These are phyloP conservation scores for Ametastegia equiseti DNA, from an alignment of 2,888 invertebrate species.

Conservation along the genomic window DNA sequence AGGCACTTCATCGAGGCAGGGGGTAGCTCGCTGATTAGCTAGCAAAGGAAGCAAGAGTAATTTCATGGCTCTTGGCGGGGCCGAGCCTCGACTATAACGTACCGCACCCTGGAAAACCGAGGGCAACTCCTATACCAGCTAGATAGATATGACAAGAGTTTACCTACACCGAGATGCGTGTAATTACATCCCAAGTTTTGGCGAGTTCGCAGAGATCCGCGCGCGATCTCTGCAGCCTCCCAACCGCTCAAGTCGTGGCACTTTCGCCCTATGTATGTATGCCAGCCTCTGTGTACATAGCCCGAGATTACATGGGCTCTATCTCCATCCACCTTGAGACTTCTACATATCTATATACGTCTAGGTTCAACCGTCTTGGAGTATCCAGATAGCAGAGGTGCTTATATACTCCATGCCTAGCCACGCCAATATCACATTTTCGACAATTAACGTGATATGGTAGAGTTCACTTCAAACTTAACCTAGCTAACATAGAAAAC, in stretches of 20 bases:
- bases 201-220: constrained; percentile 60
- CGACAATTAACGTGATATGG: constrained; percentile 15
- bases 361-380: not conserved
- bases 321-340: constrained; percentile 36
- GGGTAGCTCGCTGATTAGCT: constrained; percentile 69
- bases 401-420: not conserved
- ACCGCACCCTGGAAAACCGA: constrained; percentile 7
- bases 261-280: not conserved
- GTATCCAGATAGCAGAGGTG: not conserved
- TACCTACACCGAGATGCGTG: constrained; percentile 66
- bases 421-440: not conserved
- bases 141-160: constrained; percentile 72
- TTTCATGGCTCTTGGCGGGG: constrained; percentile 66
- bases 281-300: constrained; percentile 43
- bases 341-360: constrained; percentile 48
- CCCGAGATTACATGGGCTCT: constrained; percentile 32
- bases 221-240: constrained; percentile 49
- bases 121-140: not conserved
- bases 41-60: constrained; percentile 72
- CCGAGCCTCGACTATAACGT: constrained; percentile 8
- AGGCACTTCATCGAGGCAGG: constrained; percentile 52
- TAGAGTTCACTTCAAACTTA: no score
- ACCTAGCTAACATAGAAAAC: no score
- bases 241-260: constrained; percentile 4
- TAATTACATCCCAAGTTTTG: constrained; percentile 75